These are phyloP conservation scores for Myoxocephalus aenaeus DNA, from an alignment of 2,797 vertebrate genomes.

Conservation along the genomic window DNA sequence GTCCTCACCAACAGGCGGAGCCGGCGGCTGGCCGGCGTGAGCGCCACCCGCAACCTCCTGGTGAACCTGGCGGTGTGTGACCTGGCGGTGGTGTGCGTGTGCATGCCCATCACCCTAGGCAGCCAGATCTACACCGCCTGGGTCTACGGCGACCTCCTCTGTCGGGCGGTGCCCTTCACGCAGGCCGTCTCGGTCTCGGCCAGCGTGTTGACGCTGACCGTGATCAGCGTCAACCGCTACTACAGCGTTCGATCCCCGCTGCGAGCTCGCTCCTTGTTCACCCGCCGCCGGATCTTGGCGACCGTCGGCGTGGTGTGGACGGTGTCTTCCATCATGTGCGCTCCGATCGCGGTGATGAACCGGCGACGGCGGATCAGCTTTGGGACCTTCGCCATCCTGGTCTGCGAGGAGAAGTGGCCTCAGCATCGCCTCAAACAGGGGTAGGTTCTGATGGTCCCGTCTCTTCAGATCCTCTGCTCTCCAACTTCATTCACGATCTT, in stretches of 20 bases:
- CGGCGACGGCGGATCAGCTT: slow-evolving; percentile 86
- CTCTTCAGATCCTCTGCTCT: background rate
- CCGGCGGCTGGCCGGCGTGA: slow-evolving; percentile 83
- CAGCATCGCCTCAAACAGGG: slow-evolving; percentile 89
- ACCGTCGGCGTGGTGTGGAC: slow-evolving; percentile 90
- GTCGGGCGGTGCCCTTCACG: slow-evolving; percentile 90
- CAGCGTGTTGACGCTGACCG: slow-evolving; percentile 91
- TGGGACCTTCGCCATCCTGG: slow-evolving; percentile 85
- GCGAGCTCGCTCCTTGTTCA: slow-evolving; percentile 91
- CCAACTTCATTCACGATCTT: background rate
- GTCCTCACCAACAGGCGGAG: slow-evolving; percentile 87
- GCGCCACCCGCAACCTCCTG: slow-evolving; percentile 89
- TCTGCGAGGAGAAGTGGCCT: slow-evolving; percentile 93
- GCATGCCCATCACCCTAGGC: slow-evolving; percentile 93
- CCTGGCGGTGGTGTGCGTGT: slow-evolving; percentile 93
- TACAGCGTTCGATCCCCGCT: slow-evolving; percentile 91
- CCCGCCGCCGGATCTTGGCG: slow-evolving; percentile 85
- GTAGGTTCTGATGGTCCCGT: slow-evolving; percentile 64
- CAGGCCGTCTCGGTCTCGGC: slow-evolving; percentile 92
- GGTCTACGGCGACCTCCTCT: slow-evolving; percentile 93
- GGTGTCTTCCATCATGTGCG: slow-evolving; percentile 88
- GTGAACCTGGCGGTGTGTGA: slow-evolving; percentile 93
- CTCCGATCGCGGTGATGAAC: slow-evolving; percentile 92
- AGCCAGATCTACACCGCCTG: slow-evolving; percentile 92
- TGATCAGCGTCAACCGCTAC: slow-evolving; percentile 93